These are phyloP conservation scores for Corythornis cristatus DNA, from an alignment of 2,113 vertebrate species.

Conservation along the genomic window DNA sequence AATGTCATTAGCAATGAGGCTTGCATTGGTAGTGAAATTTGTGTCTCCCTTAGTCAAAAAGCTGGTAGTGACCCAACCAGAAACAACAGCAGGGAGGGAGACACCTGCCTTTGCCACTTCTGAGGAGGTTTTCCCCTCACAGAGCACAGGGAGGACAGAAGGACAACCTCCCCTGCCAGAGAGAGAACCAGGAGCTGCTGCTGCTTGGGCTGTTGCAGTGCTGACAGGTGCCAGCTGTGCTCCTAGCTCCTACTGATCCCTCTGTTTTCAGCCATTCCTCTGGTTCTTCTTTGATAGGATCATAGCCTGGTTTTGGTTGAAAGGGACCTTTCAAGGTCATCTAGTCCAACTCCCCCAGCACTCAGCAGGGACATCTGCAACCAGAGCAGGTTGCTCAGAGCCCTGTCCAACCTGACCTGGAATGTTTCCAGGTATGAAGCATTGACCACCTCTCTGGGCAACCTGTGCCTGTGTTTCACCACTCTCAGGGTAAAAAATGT, in stretches of 20 bases:
- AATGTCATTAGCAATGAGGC: background rate
- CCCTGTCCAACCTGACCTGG: background rate
- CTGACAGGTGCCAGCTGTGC: background rate
- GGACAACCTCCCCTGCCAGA: background rate
- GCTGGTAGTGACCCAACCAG: background rate
- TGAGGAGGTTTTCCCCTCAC: background rate
- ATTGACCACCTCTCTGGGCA: background rate
- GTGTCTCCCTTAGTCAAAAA: background rate
- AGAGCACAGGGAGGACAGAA: background rate
- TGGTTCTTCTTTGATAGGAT: background rate
- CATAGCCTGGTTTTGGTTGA: background rate
- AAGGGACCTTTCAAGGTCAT: background rate
- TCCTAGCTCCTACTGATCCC: fast-evolving
- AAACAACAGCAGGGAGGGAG: background rate
- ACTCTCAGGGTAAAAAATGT: background rate
- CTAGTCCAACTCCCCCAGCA: background rate
- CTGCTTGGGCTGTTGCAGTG: background rate
- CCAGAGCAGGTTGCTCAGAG: background rate
- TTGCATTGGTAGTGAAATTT: background rate
- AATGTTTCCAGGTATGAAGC: background rate
- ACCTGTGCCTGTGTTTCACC: background rate
- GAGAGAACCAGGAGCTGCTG: no score
- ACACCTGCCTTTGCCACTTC: fast-evolving
- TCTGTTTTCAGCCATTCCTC: background rate
- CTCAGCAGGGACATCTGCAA: background rate